Percentiles rank a stretch among this genome's conserved stretches.
Evolutionary conservation across 2,888 invertebrate species (phyloP).

Genomic region (Schrankia costaestrigalis): DNA sequence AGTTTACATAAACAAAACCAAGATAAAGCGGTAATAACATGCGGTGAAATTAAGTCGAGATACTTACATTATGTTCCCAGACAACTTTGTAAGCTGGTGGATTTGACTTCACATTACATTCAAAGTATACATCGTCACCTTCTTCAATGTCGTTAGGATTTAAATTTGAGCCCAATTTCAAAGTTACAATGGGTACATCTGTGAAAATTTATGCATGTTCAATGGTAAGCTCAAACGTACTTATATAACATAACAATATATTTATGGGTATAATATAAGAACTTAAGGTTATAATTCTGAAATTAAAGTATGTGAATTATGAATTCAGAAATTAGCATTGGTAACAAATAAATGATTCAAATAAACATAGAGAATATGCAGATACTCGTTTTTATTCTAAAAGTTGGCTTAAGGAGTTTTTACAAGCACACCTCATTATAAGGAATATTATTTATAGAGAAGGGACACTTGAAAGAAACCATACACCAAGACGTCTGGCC

Average conservation of each 20-base stretch:
- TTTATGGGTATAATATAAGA: too few relatives aligned
- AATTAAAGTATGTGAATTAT: too few relatives aligned
- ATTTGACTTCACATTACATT: slow-evolving; percentile 69
- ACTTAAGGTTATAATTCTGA: too few relatives aligned
- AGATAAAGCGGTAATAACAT: background rate
- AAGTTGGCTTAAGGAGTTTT: too few relatives aligned
- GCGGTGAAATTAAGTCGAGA: background rate
- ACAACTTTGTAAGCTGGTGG: slow-evolving; percentile 79
- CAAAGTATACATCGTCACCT: slow-evolving; percentile 75
- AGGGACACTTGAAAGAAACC: too few relatives aligned
- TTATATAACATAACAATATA: background rate
- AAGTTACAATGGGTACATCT: slow-evolving; percentile 69
- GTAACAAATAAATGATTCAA: too few relatives aligned
- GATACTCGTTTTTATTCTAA: too few relatives aligned
- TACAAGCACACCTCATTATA: too few relatives aligned
- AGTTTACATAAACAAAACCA: background rate
- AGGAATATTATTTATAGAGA: too few relatives aligned
- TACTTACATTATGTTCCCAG: slow-evolving; percentile 77
- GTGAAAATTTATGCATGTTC: slow-evolving; percentile 10
- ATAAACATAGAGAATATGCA: too few relatives aligned
- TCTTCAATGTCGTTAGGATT: slow-evolving; percentile 76
- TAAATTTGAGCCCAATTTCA: slow-evolving; percentile 65
- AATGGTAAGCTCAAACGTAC: background rate
- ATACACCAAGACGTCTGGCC: too few relatives aligned
- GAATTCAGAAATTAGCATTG: too few relatives aligned